These are phyloP conservation scores for Stramonita haemastoma DNA, from an alignment of 2,888 invertebrate species.

Conservation along the genomic window DNA sequence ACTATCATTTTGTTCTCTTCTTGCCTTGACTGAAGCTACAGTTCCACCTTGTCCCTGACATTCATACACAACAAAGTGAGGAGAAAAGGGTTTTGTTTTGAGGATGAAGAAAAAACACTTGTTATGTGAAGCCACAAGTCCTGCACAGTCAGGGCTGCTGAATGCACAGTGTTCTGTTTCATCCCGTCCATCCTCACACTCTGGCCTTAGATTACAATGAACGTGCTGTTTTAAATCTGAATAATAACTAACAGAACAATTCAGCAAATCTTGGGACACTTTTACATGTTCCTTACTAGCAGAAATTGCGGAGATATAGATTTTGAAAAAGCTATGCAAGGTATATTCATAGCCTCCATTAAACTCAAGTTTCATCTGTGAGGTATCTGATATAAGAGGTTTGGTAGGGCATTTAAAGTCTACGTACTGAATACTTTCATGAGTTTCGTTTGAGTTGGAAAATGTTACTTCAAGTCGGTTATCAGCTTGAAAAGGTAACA, in stretches of 20 bases:
- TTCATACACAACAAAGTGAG: not conserved
- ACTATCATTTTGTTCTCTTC: not conserved
- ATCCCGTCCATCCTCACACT: constrained; percentile 23
- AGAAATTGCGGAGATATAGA: not conserved
- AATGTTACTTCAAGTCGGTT: too few relatives aligned
- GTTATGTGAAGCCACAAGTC: not conserved
- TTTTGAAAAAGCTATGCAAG: not conserved
- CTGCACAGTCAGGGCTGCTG: not conserved
- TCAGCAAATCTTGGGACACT: not conserved
- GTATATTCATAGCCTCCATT: not conserved
- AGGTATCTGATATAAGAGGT: not conserved
- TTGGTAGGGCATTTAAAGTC: not conserved
- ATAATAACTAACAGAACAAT: constrained; percentile 3
- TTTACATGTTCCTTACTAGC: not conserved
- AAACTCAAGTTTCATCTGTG: not conserved
- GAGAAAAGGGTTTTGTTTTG: too few relatives aligned
- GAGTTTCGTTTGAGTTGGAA: too few relatives aligned
- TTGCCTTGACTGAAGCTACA: not conserved
- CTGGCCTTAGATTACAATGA: not conserved
- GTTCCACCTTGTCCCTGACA: not conserved
- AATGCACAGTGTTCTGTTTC: constrained; percentile 16
- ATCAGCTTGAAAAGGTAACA: too few relatives aligned
- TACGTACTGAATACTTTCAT: not conserved
- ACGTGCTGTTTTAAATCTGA: not conserved
- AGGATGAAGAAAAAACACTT: not conserved